phyloP scores from a whole-genome alignment of 2,888 invertebrate genomes.

The Trachelus troglodyta region DNA sequence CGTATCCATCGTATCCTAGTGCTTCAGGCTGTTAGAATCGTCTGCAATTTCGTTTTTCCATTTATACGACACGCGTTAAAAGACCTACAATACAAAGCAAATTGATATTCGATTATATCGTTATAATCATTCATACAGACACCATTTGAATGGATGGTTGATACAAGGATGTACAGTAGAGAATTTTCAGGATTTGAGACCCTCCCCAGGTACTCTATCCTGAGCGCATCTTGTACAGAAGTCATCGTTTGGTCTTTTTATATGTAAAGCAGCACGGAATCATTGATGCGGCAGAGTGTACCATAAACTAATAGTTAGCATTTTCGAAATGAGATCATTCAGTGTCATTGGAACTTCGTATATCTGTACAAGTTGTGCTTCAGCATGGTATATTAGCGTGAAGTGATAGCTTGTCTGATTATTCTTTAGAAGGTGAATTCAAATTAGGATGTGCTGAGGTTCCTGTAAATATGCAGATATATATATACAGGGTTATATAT shows the following conservation, averaged over 20 bases:
- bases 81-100: not conserved
- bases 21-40: no score
- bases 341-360: not conserved
- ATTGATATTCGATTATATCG: not conserved
- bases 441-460: not conserved
- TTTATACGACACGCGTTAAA: not conserved
- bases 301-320: not conserved
- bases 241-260: not conserved
- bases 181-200: no score
- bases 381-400: not conserved
- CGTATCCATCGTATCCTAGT: no score
- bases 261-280: not conserved
- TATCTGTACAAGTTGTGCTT: not conserved
- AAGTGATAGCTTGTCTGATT: not conserved
- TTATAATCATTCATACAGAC: not conserved
- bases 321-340: not conserved
- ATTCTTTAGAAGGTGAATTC: not conserved
- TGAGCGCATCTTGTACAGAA: not conserved
- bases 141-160: not conserved
- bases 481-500: not conserved
- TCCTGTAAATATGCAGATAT: not conserved
- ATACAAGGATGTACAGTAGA: not conserved
- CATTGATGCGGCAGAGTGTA: not conserved
- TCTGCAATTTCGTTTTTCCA: not conserved
- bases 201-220: not conserved